Percentiles rank a stretch among this genome's conserved stretches.
Conservation (phyloP, 92 coral and sea anemone genomes). For the Palythoa grandiflora region DNA sequence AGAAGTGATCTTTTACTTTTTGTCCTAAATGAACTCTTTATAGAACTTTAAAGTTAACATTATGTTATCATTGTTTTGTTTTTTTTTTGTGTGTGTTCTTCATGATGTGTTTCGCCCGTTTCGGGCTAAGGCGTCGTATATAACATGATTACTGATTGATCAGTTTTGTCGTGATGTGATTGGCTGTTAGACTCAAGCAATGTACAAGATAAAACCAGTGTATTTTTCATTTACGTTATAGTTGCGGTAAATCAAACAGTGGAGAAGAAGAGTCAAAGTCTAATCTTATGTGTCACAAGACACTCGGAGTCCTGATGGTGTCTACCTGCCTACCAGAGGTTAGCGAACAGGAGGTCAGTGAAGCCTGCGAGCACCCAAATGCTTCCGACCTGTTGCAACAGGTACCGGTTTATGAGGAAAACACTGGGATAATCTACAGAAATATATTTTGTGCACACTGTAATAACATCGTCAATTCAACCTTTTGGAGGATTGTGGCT, state of each 20-base stretch:
- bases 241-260: slow-evolving; percentile 15
- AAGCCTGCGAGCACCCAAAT: slow-evolving; percentile 19
- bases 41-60: too few relatives aligned
- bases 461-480: slow-evolving; percentile 9
- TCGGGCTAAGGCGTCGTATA: too few relatives aligned
- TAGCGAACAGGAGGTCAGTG: not conserved
- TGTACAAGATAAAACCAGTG: not conserved
- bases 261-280: not conserved
- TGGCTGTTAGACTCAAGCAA: too few relatives aligned
- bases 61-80: too few relatives aligned
- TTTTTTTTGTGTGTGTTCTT: too few relatives aligned
- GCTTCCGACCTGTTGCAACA: slow-evolving; percentile 28
- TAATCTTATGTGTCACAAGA: not conserved
- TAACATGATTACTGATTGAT: too few relatives aligned
- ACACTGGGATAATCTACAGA: slow-evolving; percentile 3
- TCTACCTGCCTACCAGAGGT: not conserved
- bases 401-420: slow-evolving; percentile 16
- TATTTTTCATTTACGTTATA: not conserved
- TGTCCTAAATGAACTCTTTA: too few relatives aligned
- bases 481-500: slow-evolving; percentile 28
- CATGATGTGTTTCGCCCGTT: too few relatives aligned
- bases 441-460: slow-evolving; percentile 39
- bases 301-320: not conserved
- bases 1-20: too few relatives aligned
- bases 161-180: too few relatives aligned